Conservation (phyloP, 2,113 vertebrate genomes). For the Hippolais icterina region DNA sequence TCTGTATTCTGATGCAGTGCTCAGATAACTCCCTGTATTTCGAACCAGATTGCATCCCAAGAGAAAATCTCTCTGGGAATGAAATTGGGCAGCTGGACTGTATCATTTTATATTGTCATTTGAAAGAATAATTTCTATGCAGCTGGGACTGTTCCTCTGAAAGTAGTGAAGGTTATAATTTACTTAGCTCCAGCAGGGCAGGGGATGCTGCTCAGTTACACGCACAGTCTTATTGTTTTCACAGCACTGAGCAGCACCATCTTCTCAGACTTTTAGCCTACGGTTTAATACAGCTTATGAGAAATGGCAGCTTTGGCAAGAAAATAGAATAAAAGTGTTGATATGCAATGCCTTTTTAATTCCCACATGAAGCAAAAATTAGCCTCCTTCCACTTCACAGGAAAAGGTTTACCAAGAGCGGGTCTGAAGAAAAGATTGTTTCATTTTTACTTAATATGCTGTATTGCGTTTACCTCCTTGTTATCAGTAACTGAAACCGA, state of each 20-base stretch:
- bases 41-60: background rate
- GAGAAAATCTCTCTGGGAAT: conserved; percentile 52
- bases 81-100: conserved; percentile 35
- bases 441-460: background rate
- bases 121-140: conserved; percentile 58
- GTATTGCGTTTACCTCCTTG: background rate
- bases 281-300: conserved; percentile 26
- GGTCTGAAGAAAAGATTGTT: background rate
- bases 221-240: background rate
- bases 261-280: background rate
- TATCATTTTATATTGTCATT: conserved; percentile 55
- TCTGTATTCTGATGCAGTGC: conserved; percentile 30
- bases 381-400: background rate
- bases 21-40: conserved; percentile 42
- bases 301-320: conserved; percentile 12
- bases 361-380: background rate
- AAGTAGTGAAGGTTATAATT: conserved; percentile 56
- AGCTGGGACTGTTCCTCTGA: conserved; percentile 48
- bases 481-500: background rate
- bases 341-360: conserved; percentile 21
- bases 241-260: background rate
- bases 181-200: conserved; percentile 54
- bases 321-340: conserved; percentile 8
- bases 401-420: background rate
- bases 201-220: background rate